Evolutionary conservation across 64 coral and sea anemone species (phyloP), one percentile per base, ranked within the genome.

Genomic region (Stylophora pistillata): DNA sequence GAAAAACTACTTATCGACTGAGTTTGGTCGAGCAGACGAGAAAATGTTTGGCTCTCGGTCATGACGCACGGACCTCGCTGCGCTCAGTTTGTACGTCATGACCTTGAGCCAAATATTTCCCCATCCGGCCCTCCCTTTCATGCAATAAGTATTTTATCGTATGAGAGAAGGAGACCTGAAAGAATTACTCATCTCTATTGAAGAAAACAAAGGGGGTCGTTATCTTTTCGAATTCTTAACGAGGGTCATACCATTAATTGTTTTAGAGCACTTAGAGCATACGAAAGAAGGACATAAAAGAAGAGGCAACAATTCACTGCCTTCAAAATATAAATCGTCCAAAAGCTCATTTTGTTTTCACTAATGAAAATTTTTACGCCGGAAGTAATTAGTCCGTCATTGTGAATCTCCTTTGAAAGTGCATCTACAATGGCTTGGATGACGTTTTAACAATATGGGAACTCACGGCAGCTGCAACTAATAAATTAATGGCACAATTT

Each of bases 401-500:
- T 25, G n/a, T 25, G 26, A 27, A 68, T 26, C 64, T 68, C 21
- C 4, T 9, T 11, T 28, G 21, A n/a, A 12, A 21, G 5, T 6
- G 26, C n/a, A 4, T 12, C 9, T 68, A 68, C 23, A 21, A 68
- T 26, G 64, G 26, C 21, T 68, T 21, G 13, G 13, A 10, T 68
- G 64, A 5, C 23, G 64, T 68, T 68, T 68, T 68, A 68, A 68
- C 64, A 11, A 68, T 28, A 68, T 25, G 25, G 64, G 26, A 28
- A n/a, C 4, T 25, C 64, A 18, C 26, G 23, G 27, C 80, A 84
- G 80, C 61, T 84, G 80, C 30, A 23, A 26, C n/a, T 68, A 0
- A 28, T 37, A 84, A 69, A 23, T 53, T 71, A 29, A 69, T 69
- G 62, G 32, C 18, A 12, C 80, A 26, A 68, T 52, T 84, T 84